A percentile compares a stretch with the other conserved stretches of the same genome.
These are phyloP conservation scores for Aphelocoma coerulescens DNA, from an alignment of 2,113 vertebrate genomes.

Conservation along the genomic window DNA sequence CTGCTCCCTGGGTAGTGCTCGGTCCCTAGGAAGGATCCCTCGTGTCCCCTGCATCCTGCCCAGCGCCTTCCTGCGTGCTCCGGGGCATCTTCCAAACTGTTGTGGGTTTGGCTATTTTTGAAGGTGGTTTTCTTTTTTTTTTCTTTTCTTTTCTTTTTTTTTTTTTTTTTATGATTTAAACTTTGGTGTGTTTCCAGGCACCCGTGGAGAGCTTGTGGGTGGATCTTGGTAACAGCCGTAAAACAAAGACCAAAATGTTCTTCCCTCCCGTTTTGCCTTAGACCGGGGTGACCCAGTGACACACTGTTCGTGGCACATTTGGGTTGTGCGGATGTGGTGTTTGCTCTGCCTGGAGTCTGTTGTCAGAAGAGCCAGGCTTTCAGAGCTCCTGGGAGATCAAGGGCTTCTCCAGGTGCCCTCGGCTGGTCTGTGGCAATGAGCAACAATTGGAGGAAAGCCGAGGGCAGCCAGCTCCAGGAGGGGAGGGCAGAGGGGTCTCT, in stretches of 20 bases:
- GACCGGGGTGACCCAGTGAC: not conserved
- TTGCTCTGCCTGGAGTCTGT: accelerated
- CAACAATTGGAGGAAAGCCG: not conserved
- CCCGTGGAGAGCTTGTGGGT: not conserved
- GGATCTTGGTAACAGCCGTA: not conserved
- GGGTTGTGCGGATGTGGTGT: not conserved
- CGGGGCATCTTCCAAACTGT: not conserved
- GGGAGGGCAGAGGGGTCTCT: not conserved
- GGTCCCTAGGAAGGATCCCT: not conserved
- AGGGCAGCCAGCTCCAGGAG: not conserved
- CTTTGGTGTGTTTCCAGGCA: conserved; percentile 9
- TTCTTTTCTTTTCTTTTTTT: not conserved
- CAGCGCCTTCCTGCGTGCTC: not conserved
- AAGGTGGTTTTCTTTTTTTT: not conserved
- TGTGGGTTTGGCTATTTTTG: not conserved
- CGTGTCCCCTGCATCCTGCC: not conserved
- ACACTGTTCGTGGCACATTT: accelerated
- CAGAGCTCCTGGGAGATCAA: not conserved
- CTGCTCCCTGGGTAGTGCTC: not conserved
- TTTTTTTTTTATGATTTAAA: not conserved
- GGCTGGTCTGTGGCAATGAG: not conserved
- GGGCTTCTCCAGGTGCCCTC: not conserved
- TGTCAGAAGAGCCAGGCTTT: not conserved
- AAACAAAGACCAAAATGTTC: conserved; percentile 6
- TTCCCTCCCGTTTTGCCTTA: not conserved